Conservation (phyloP, 1,140 invertebrate genomes). For the Eriosoma lanigerum region DNA sequence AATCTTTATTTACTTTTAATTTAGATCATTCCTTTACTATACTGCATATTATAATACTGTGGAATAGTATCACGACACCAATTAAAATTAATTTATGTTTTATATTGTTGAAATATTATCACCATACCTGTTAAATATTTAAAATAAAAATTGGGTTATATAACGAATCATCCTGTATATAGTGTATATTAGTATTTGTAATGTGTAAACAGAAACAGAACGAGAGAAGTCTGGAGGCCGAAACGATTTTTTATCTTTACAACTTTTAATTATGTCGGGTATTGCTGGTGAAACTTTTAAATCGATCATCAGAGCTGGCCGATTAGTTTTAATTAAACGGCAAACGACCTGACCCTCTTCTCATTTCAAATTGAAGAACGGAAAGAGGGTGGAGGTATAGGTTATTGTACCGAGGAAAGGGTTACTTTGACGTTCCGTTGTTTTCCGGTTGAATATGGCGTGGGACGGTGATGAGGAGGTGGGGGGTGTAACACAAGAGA, state of each 20-base stretch:
- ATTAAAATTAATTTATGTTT: too few relatives aligned
- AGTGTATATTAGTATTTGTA: too few relatives aligned
- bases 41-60: too few relatives aligned
- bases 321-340: slow-evolving; percentile 52
- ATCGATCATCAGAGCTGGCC: slow-evolving; percentile 50
- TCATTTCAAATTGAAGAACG: not conserved
- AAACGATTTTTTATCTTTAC: slow-evolving; percentile 48
- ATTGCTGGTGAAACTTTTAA: slow-evolving; percentile 43
- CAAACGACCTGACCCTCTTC: slow-evolving; percentile 37
- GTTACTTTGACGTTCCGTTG: slow-evolving; percentile 47
- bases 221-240: not conserved
- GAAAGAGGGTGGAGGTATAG: not conserved
- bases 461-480: too few relatives aligned
- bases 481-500: not conserved
- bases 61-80: too few relatives aligned
- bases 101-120: too few relatives aligned
- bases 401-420: slow-evolving; percentile 41
- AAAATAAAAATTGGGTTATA: too few relatives aligned
- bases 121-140: too few relatives aligned
- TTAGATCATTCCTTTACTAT: not conserved
- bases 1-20: not conserved
- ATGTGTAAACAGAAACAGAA: not conserved
- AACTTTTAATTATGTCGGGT: slow-evolving; percentile 51
- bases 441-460: slow-evolving; percentile 35
- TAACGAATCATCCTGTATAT: slow-evolving; percentile 13